Percentiles rank a stretch among this genome's conserved stretches.
Evolutionary conservation across 2,888 invertebrate genomes (phyloP).

Genomic region (Bimastos eiseni): DNA sequence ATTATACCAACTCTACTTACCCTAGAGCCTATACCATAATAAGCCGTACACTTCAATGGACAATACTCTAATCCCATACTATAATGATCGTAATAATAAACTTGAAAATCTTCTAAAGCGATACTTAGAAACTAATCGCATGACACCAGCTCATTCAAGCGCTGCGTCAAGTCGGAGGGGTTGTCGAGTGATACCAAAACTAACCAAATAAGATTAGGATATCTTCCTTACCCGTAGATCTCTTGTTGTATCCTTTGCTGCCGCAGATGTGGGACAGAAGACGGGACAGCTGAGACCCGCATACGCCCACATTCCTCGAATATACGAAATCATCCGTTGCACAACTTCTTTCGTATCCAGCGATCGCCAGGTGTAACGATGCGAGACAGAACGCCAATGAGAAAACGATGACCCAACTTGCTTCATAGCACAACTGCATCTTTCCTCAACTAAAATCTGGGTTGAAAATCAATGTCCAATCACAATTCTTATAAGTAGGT

Average conservation of each 20-base stretch:
- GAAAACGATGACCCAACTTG: not conserved
- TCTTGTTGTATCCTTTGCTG: constrained; percentile 1
- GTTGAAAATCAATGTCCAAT: not conserved
- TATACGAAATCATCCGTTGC: not conserved
- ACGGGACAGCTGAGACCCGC: not conserved
- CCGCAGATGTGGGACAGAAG: not conserved
- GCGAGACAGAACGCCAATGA: not conserved
- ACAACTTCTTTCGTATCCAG: not conserved
- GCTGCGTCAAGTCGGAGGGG: too few relatives aligned
- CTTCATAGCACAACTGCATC: not conserved
- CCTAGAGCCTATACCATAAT: too few relatives aligned
- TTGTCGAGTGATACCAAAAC: too few relatives aligned
- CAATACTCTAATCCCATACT: too few relatives aligned
- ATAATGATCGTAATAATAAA: too few relatives aligned
- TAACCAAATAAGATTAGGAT: too few relatives aligned
- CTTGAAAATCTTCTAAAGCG: too few relatives aligned
- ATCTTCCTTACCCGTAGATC: not conserved
- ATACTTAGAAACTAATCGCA: too few relatives aligned
- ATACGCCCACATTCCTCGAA: not conserved
- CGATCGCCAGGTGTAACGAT: not conserved
- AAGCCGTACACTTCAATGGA: too few relatives aligned
- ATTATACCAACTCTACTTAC: too few relatives aligned
- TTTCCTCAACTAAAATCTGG: not conserved
- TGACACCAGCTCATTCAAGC: too few relatives aligned
- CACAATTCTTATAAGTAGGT: not conserved